These are phyloP conservation scores for Lepus europaeus DNA, from an alignment of 2,113 vertebrate genomes.

Conservation along the genomic window DNA sequence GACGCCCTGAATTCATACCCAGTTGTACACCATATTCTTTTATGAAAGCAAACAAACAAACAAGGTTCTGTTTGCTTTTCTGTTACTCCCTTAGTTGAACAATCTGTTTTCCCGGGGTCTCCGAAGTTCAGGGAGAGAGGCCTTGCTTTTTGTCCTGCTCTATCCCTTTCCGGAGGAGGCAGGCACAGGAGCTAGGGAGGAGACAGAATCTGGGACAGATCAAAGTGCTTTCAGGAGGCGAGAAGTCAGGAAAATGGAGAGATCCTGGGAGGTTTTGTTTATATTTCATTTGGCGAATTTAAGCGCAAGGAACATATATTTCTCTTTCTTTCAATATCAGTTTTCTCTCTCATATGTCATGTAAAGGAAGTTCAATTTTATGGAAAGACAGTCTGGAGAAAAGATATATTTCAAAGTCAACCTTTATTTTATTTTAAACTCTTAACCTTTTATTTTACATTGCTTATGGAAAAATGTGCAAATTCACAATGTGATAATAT, in stretches of 20 bases:
- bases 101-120: conserved; percentile 69
- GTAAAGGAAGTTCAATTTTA: conserved; percentile 36
- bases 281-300: conserved; percentile 64
- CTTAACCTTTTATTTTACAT: conserved; percentile 45
- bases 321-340: neutral
- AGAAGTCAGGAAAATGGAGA: conserved; percentile 19
- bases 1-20: conserved; percentile 81
- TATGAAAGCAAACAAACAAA: conserved; percentile 73
- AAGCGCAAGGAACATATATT: conserved; percentile 46
- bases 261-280: neutral
- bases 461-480: neutral
- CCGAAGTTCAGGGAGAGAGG: conserved; percentile 43
- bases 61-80: conserved; percentile 73
- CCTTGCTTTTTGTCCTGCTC: neutral
- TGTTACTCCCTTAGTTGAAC: conserved; percentile 68
- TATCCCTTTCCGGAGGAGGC: conserved; percentile 29
- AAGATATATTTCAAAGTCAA: conserved; percentile 38
- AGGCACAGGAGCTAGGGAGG: neutral
- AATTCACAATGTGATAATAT: conserved; percentile 15
- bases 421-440: conserved; percentile 35
- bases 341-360: neutral
- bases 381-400: neutral
- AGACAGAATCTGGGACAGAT: conserved; percentile 44
- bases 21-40: conserved; percentile 77
- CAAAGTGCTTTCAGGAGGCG: conserved; percentile 25